phyloP scores from a whole-genome alignment of 2,113 vertebrate species.

The Xenotilapia longispinis region DNA sequence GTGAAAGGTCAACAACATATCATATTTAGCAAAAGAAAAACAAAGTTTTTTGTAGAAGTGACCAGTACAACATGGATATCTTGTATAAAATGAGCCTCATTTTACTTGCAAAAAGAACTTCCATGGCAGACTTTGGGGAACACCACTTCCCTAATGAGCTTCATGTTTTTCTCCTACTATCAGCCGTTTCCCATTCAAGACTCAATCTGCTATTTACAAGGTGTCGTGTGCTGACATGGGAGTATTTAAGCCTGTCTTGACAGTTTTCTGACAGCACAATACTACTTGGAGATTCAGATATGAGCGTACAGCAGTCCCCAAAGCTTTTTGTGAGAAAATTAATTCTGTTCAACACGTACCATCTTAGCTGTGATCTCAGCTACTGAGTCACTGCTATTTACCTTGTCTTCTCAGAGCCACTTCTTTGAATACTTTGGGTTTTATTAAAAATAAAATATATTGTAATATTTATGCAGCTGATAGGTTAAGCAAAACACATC shows the following conservation, averaged over 20 bases:
- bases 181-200: conserved; percentile 12
- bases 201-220: background rate
- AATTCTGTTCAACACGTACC: background rate
- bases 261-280: background rate
- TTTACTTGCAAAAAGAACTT: background rate
- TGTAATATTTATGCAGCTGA: background rate
- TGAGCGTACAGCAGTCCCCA: background rate
- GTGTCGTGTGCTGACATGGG: background rate
- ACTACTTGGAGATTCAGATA: background rate
- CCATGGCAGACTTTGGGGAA: background rate
- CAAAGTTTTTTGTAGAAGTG: background rate
- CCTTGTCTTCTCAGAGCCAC: background rate
- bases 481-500: background rate
- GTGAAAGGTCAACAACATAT: background rate
- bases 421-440: background rate
- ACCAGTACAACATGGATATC: background rate
- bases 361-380: background rate
- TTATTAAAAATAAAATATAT: background rate
- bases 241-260: background rate
- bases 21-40: background rate
- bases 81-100: background rate
- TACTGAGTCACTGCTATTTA: background rate
- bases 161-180: background rate
- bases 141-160: background rate
- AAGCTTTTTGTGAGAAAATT: background rate